phyloP scores from a whole-genome alignment of 2,797 vertebrate genomes.

The Lates japonicus region DNA sequence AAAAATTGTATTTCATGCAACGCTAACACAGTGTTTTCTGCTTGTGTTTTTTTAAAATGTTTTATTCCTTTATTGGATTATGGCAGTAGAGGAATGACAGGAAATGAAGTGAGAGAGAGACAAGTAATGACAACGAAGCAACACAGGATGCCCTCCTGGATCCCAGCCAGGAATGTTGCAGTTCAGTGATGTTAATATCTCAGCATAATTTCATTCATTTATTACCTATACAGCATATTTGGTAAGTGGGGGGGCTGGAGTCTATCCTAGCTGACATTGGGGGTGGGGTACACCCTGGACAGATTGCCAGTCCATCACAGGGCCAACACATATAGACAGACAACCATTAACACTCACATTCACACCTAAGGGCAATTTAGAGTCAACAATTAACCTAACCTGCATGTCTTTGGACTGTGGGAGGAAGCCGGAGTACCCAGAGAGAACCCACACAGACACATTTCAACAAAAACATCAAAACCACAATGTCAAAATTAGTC shows the following conservation, averaged over 20 bases:
- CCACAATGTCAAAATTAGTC: neutral
- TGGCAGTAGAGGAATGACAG: neutral
- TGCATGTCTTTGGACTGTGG: too few relatives aligned
- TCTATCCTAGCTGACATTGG: too few relatives aligned
- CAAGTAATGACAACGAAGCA: neutral
- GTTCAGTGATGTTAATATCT: neutral
- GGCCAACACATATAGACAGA: too few relatives aligned
- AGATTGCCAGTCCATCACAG: too few relatives aligned
- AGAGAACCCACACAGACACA: neutral
- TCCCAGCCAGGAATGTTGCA: neutral
- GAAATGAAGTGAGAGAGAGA: neutral
- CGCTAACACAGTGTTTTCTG: neutral
- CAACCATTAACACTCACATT: too few relatives aligned
- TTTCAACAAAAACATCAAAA: slow-evolving; percentile 16
- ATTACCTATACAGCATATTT: too few relatives aligned
- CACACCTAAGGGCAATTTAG: too few relatives aligned
- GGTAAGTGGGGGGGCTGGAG: too few relatives aligned
- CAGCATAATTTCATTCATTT: neutral
- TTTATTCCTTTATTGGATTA: neutral
- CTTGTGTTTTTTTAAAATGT: neutral
- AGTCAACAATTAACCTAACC: too few relatives aligned
- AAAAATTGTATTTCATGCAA: too few relatives aligned
- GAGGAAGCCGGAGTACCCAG: too few relatives aligned
- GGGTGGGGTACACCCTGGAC: too few relatives aligned
- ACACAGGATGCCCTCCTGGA: neutral